These are phyloP conservation scores for Sebastes nivosus DNA, from an alignment of 2,797 vertebrate species.

Conservation along the genomic window DNA sequence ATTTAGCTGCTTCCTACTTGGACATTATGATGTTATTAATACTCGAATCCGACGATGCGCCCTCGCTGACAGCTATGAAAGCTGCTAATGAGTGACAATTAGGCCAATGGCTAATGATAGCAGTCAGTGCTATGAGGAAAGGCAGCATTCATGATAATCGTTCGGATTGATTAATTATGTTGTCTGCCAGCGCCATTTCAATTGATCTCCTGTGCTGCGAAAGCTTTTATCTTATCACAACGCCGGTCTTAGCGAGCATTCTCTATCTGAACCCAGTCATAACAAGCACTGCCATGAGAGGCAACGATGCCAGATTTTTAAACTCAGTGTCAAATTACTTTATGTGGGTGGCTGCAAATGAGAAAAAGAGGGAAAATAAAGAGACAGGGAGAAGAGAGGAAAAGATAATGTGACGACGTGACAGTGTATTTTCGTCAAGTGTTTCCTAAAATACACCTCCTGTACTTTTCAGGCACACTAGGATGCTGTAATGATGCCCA, in stretches of 20 bases:
- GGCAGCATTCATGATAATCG: slow-evolving; percentile 27
- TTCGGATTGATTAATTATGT: slow-evolving; percentile 48
- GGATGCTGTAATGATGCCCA: slow-evolving; percentile 15
- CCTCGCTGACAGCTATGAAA: slow-evolving; percentile 55
- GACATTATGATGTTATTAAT: slow-evolving; percentile 42
- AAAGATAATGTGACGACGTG: slow-evolving; percentile 42
- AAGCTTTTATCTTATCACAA: slow-evolving; percentile 38
- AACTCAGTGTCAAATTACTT: slow-evolving; percentile 22
- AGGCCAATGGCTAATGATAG: slow-evolving; percentile 50
- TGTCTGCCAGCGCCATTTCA: slow-evolving; percentile 26
- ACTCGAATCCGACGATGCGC: slow-evolving; percentile 26
- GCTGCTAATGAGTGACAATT: slow-evolving; percentile 61
- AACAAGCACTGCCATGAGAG: background rate
- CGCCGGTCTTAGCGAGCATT: background rate
- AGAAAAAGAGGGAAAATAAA: background rate
- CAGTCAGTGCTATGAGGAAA: slow-evolving; percentile 27
- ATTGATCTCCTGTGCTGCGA: slow-evolving; percentile 20
- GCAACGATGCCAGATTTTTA: slow-evolving; percentile 13
- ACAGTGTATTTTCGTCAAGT: slow-evolving; percentile 41
- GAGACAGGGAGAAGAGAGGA: background rate
- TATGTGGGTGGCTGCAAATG: background rate
- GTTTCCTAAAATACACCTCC: slow-evolving; percentile 60
- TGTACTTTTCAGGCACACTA: slow-evolving; percentile 27
- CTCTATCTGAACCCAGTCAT: slow-evolving; percentile 21
- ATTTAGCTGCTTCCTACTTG: slow-evolving; percentile 24